These are phyloP conservation scores for Acanthosepion lycidas DNA, from an alignment of 2,888 invertebrate species.

Conservation along the genomic window DNA sequence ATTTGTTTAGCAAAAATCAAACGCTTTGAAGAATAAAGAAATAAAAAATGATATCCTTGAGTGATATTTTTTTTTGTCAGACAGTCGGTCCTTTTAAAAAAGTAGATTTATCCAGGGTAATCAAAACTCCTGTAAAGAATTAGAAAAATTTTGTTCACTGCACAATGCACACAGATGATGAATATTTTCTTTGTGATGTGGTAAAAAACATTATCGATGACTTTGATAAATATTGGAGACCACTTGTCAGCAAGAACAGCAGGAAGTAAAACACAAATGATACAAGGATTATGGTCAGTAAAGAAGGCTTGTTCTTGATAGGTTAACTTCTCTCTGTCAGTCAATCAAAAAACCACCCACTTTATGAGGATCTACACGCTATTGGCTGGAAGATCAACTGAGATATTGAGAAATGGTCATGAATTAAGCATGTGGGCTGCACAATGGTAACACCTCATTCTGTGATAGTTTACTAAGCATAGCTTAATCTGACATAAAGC, in stretches of 20 bases:
- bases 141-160: background rate
- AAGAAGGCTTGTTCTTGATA: background rate
- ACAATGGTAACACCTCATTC: no score
- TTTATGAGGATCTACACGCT: background rate
- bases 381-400: background rate
- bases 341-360: background rate
- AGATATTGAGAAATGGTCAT: background rate
- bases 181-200: background rate
- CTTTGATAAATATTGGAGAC: background rate
- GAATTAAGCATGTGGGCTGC: background rate
- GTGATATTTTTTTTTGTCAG: background rate
- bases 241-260: background rate
- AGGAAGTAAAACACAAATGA: no score
- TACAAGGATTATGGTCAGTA: no score
- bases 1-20: background rate
- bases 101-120: background rate
- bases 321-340: background rate
- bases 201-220: background rate
- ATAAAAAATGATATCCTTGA: background rate
- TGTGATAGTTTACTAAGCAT: no score
- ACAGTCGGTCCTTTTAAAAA: background rate
- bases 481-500: no score
- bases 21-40: background rate
- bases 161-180: background rate
- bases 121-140: background rate